A percentile compares a stretch with the other conserved stretches of the same genome.
Conservation (phyloP, 2,113 vertebrate species). For the Chloebia gouldiae region DNA sequence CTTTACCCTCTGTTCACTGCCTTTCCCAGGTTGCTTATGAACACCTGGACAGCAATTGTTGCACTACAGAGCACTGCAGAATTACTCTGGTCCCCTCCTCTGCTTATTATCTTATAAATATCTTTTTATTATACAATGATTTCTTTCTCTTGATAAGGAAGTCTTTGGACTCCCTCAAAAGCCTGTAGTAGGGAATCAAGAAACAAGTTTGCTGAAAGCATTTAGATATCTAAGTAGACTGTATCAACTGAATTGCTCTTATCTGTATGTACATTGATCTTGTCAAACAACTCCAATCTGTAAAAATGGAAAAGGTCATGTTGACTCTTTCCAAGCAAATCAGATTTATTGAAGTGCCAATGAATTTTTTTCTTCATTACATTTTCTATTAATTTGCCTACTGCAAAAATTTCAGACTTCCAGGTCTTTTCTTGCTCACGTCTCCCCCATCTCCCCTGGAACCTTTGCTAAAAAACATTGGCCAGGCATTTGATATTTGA, state of each 20-base stretch:
- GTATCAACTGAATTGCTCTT: not conserved
- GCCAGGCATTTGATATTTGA: not conserved
- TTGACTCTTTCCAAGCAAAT: not conserved
- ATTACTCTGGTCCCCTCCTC: not conserved
- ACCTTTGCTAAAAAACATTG: not conserved
- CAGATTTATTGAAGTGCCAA: not conserved
- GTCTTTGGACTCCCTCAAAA: not conserved
- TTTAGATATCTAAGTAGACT: not conserved
- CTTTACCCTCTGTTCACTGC: not conserved
- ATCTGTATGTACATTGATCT: not conserved
- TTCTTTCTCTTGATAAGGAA: not conserved
- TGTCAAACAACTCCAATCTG: not conserved
- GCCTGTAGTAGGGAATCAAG: not conserved
- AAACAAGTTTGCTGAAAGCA: not conserved
- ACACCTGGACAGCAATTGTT: not conserved
- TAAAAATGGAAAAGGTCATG: not conserved
- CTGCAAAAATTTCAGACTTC: not conserved
- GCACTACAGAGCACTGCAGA: not conserved
- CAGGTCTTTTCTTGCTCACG: not conserved
- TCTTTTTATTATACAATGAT: not conserved
- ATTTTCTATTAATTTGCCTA: not conserved
- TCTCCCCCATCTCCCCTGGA: not conserved
- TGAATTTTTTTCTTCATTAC: not conserved
- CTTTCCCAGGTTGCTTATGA: not conserved
- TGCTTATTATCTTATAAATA: not conserved